Base-by-base conservation (phyloP, 1,140 invertebrate genomes). In the Drosophila prosaltans region DNA sequence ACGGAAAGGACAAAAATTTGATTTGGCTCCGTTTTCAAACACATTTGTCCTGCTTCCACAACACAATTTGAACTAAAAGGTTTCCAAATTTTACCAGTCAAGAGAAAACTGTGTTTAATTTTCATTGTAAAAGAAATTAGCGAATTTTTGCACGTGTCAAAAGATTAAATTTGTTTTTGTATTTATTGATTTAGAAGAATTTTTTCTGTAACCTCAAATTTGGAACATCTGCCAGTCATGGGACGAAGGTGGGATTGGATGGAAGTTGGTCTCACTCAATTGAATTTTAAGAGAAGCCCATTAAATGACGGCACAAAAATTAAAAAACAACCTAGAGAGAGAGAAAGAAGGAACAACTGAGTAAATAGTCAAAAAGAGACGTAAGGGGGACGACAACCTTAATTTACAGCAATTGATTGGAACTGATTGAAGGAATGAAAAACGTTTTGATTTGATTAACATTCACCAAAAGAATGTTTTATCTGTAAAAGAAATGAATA, bases 41-140 rank as follows among this genome's bases (percentile, higher is more conserved):
- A 4, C 2, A 61, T 65, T 78, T 86, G 81, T 81, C 81, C 81
- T 81, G 78, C 74, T 70, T 67, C 59, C 48, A 66, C 55, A 74
- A 61, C 78, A 78, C 61, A 81, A 74, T 16, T 16, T 16, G 64
- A 36, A 67, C 16, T 16, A 81, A 72, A 60, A 65, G 30, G 61
- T 66, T 65, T 69, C 48, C 45, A 65, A 65, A 65, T 69, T 43
- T 9, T 65, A 62, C 21, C 48, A 74, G 66, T 58, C 39, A 39
- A 11, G 48, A 58, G 5, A 45, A 57, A 65, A 77, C 57, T 55
- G 32, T 59, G 51, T 54, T 76, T 54, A 39, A 41, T 69, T 76
- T 4, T 51, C 16, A 7, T 74, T 74, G 40, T 24, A 48, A 68
- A 48, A 61, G 24, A 43, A 54, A 68, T 40, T 48, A 74, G 62